Evolutionary conservation across 2,797 vertebrate species (phyloP).

Genomic region (Catamblyrhynchus diadema): DNA sequence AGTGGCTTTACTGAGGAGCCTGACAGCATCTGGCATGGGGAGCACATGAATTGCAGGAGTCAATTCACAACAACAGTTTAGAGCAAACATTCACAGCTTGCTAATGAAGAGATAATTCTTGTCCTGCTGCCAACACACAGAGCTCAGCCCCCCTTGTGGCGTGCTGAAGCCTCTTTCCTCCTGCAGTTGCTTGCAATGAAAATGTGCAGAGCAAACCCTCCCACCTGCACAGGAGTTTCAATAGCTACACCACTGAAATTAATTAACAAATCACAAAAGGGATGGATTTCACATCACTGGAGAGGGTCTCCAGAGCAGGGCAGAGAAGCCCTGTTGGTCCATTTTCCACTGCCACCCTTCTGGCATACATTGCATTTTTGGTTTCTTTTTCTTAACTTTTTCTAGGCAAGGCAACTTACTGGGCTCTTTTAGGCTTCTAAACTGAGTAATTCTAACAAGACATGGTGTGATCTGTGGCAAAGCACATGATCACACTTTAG

Average conservation of each 20-base stretch:
- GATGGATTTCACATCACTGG: not conserved
- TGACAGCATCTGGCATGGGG: not conserved
- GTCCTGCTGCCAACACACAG: not conserved
- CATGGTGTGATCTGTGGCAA: not conserved
- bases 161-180: not conserved
- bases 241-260: not conserved
- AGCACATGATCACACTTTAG: not conserved
- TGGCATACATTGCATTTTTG: not conserved
- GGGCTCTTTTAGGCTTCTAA: not conserved
- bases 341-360: not conserved
- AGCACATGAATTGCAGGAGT: not conserved
- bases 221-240: not conserved
- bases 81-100: not conserved
- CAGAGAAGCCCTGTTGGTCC: not conserved
- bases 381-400: not conserved
- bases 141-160: not conserved
- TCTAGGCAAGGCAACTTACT: not conserved
- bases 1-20: not conserved
- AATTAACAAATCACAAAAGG: not conserved
- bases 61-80: not conserved
- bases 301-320: not conserved
- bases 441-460: not conserved
- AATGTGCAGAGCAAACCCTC: not conserved
- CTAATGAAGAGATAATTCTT: not conserved
- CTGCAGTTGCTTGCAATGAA: not conserved